phyloP scores from a whole-genome alignment of 2,797 vertebrate genomes.

The Etheostoma perlongum region DNA sequence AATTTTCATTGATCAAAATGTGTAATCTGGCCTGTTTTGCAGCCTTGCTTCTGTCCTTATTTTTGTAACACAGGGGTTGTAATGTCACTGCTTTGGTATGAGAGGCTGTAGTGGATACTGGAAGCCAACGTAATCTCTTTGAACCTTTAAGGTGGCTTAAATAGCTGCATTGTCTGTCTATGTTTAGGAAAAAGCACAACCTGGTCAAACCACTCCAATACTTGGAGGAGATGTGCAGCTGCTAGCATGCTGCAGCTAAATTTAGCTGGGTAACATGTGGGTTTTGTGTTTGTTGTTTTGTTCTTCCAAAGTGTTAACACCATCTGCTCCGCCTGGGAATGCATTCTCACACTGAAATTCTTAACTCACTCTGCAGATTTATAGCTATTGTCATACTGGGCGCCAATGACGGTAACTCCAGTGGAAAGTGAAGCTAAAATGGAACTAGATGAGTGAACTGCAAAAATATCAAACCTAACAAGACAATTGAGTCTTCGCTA shows the following conservation, averaged over 20 bases:
- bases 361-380: slow-evolving; percentile 10
- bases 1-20: neutral
- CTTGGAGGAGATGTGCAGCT: slow-evolving; percentile 7
- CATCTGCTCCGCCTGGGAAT: slow-evolving; percentile 1
- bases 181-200: neutral
- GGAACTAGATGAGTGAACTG: slow-evolving; percentile 22
- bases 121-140: neutral
- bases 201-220: neutral
- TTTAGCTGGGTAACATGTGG: neutral
- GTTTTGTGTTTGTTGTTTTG: neutral
- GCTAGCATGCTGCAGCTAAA: neutral
- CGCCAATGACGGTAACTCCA: slow-evolving; percentile 69
- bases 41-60: neutral
- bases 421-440: slow-evolving; percentile 33
- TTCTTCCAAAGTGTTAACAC: neutral
- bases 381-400: slow-evolving; percentile 41
- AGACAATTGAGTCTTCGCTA: neutral
- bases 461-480: slow-evolving; percentile 48
- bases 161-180: too few species aligned
- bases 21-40: neutral
- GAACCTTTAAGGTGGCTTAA: neutral
- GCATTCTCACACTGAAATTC: neutral
- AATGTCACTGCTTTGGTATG: neutral
- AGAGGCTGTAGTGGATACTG: neutral
- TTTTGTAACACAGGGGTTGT: neutral